These are phyloP conservation scores for Cosmia trapezina DNA, from an alignment of 2,888 invertebrate genomes.

Conservation along the genomic window DNA sequence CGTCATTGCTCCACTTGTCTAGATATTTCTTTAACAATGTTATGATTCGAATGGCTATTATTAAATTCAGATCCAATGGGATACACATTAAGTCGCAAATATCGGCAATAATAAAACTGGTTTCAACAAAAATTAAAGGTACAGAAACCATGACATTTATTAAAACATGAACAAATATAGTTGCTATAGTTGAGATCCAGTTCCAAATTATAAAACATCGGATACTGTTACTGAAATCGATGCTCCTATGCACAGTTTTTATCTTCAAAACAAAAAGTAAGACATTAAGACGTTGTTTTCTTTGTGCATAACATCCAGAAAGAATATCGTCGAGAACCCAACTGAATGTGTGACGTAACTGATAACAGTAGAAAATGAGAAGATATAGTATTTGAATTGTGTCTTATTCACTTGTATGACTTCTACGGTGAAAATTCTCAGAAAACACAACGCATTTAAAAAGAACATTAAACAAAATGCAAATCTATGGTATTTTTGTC, in stretches of 20 bases:
- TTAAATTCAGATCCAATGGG: slow-evolving; percentile 8
- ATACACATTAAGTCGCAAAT: slow-evolving; percentile 3
- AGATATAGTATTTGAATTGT: slow-evolving; percentile 2
- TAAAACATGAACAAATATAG: slow-evolving; percentile 1
- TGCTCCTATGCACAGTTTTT: slow-evolving; percentile 34
- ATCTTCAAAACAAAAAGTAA: slow-evolving; percentile 47
- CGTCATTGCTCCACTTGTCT: slow-evolving; percentile 5
- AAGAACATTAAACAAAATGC: slow-evolving; percentile 15
- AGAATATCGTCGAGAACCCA: slow-evolving; percentile 1
- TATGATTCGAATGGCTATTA: slow-evolving; percentile 17
- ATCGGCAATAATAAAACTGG: background rate
- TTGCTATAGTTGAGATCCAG: slow-evolving; percentile 26
- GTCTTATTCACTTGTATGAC: background rate
- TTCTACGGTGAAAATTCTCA: background rate
- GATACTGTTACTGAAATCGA: slow-evolving; percentile 13
- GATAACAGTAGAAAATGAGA: background rate
- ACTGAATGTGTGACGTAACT: background rate
- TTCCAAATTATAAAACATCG: slow-evolving; percentile 31
- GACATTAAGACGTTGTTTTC: slow-evolving; percentile 29
- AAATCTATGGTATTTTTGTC: slow-evolving; percentile 3
- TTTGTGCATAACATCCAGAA: slow-evolving; percentile 17
- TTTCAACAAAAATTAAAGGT: background rate
- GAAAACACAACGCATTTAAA: background rate
- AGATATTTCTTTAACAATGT: slow-evolving; percentile 16
- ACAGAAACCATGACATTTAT: background rate